These are phyloP conservation scores for Penaeus indicus DNA, from an alignment of 1,140 invertebrate species.

Conservation along the genomic window DNA sequence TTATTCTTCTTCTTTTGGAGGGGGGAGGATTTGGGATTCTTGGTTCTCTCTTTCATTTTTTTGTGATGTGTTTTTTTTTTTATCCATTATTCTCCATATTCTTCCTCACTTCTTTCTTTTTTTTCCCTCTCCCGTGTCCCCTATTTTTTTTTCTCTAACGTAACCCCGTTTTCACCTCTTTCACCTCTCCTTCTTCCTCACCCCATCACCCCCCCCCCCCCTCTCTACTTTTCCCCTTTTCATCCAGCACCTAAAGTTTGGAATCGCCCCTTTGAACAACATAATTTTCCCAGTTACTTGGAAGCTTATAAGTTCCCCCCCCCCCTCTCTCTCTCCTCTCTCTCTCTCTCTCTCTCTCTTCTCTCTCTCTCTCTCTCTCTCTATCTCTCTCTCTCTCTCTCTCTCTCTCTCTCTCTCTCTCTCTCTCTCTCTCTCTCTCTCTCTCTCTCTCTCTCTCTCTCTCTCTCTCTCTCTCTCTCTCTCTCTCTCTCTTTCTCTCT, in stretches of 20 bases:
- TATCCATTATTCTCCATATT: too few species aligned
- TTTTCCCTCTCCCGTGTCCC: background rate
- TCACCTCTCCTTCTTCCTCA: background rate
- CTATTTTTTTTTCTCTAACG: background rate
- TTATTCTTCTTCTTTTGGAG: too few species aligned
- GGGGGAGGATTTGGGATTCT: too few species aligned
- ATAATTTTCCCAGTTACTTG: background rate
- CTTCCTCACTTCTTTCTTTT: too few species aligned
- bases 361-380: slow-evolving; percentile 1
- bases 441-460: slow-evolving; percentile 9
- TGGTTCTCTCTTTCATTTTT: too few species aligned
- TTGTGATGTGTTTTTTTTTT: too few species aligned
- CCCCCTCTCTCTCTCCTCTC: too few species aligned
- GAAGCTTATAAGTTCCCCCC: too few species aligned
- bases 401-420: slow-evolving; percentile 6
- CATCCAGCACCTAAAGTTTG: too few species aligned
- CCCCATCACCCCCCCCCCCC: background rate
- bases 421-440: slow-evolving; percentile 19
- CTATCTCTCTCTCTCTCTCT: background rate
- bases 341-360: background rate
- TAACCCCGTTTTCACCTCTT: background rate
- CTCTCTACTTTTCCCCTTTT: background rate
- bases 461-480: slow-evolving; percentile 6
- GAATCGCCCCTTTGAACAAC: background rate
- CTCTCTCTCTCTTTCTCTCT: too few species aligned